phyloP scores from a whole-genome alignment of 2,888 invertebrate genomes.

The Ormia ochracea region DNA sequence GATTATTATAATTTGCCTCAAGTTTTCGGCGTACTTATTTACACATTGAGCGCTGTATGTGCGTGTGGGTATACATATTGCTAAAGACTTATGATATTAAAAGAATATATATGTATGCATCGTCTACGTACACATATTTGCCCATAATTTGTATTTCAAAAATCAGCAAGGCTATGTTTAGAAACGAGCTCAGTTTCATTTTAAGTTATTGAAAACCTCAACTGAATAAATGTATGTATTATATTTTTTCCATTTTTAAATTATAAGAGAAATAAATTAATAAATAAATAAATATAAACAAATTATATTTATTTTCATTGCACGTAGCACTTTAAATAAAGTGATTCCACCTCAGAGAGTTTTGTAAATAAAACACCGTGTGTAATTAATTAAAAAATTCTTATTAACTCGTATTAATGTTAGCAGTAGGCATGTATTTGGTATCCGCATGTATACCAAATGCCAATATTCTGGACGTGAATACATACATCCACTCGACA shows the following conservation, averaged over 20 bases:
- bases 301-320: not conserved
- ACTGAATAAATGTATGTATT: constrained; percentile 17
- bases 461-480: too few relatives aligned
- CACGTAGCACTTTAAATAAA: too few relatives aligned
- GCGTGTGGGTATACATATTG: too few relatives aligned
- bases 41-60: too few relatives aligned
- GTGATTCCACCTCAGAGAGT: too few relatives aligned
- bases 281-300: constrained; percentile 26
- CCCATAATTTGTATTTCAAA: not conserved
- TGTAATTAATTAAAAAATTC: too few relatives aligned
- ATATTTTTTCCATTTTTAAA: constrained; percentile 16
- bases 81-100: not conserved
- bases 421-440: too few relatives aligned
- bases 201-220: constrained; percentile 2
- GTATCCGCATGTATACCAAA: too few relatives aligned
- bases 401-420: too few relatives aligned
- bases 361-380: too few relatives aligned
- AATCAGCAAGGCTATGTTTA: not conserved
- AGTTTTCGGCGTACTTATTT: too few relatives aligned
- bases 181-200: not conserved
- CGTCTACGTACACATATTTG: not conserved
- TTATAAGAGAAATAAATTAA: constrained; percentile 18
- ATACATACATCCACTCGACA: too few relatives aligned
- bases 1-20: constrained; percentile 30
- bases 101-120: not conserved